Base-by-base conservation (phyloP, 2,888 invertebrate genomes). In the Hirtodrosophila alboralis region DNA sequence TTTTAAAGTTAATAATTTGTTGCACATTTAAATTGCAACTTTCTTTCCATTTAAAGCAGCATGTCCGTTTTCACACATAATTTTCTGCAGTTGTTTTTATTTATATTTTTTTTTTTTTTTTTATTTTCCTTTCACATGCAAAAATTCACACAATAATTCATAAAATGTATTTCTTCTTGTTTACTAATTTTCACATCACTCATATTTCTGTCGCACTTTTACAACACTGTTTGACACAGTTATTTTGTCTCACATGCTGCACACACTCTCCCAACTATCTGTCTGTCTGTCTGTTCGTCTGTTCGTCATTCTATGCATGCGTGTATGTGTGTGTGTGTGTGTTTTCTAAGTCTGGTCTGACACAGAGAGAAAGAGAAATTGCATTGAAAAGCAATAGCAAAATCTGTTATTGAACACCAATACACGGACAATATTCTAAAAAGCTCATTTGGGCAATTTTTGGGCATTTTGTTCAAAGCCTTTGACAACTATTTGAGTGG, bases 71-170 rank as follows among this genome's bases (percentile, higher is more conserved):
- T 71, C 60, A 68, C 73, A 54, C 33, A 40, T 56, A 37, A 54
- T 56, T 60, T 40, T 18, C n/a, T 13, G n/a, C n/a, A 21, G 40
- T 45, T 31, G 26, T 38, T 34, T 16, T 56, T 62, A 54, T 44
- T 43, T 26, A 33, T 47, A 12, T 27, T 13, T 26, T 33, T 54
- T 31, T 18, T 40, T 63, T 34, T 31, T 49, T 27, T 30, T 2
- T 18, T 18, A 4, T 45, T 74, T 79, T 71, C 71, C 73, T 67
- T 78, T 84, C 81, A 84, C 84, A 84, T 84, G 84, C 77, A 84
- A 79, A 80, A 84, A 72, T 80, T 84, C 84, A 80, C 79, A 79
- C 79, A 75, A 67, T 75, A 80, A 73, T 60, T 84, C 81, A 77
- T 65, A 72, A 74, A 63, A 72, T 69, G 58, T 69, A 44, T 67